Conservation (phyloP, 2,797 vertebrate genomes). For the Aratinga solstitialis region DNA sequence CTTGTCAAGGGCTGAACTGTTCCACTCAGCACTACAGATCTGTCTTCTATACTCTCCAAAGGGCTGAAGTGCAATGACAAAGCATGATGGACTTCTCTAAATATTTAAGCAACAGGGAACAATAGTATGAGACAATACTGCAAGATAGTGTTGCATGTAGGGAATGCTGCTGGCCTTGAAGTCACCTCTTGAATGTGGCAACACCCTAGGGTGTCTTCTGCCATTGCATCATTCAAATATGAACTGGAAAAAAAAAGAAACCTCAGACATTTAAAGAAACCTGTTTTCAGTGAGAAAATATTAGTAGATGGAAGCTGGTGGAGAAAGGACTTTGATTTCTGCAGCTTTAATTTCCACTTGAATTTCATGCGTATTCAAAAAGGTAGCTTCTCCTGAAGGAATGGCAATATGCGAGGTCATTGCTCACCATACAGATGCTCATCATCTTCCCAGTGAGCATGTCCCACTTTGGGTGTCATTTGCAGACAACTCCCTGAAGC, state of each 20-base stretch:
- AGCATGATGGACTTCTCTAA: slow-evolving; percentile 10
- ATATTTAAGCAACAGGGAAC: slow-evolving; percentile 54
- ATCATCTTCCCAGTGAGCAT: background rate
- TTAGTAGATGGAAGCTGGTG: background rate
- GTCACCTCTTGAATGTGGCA: slow-evolving; percentile 55
- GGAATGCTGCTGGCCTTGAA: slow-evolving; percentile 54
- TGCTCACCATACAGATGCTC: background rate
- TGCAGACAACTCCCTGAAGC: background rate
- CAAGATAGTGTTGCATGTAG: slow-evolving; percentile 35
- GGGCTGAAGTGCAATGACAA: slow-evolving; percentile 15
- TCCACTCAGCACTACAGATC: background rate
- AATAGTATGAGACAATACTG: slow-evolving; percentile 41
- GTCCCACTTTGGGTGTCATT: background rate
- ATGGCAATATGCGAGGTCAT: background rate
- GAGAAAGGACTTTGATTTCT: slow-evolving; percentile 1
- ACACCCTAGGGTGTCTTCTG: slow-evolving; percentile 62
- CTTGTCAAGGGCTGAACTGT: background rate
- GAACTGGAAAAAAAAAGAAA: slow-evolving; percentile 14
- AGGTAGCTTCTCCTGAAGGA: background rate
- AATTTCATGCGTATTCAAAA: background rate
- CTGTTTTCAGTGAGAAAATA: background rate
- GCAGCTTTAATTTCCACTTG: background rate
- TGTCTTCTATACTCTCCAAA: background rate
- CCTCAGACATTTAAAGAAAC: slow-evolving; percentile 7
- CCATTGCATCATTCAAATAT: slow-evolving; percentile 42